Evolutionary conservation across 2,113 vertebrate genomes (phyloP).

Genomic region (Chauna torquata): DNA sequence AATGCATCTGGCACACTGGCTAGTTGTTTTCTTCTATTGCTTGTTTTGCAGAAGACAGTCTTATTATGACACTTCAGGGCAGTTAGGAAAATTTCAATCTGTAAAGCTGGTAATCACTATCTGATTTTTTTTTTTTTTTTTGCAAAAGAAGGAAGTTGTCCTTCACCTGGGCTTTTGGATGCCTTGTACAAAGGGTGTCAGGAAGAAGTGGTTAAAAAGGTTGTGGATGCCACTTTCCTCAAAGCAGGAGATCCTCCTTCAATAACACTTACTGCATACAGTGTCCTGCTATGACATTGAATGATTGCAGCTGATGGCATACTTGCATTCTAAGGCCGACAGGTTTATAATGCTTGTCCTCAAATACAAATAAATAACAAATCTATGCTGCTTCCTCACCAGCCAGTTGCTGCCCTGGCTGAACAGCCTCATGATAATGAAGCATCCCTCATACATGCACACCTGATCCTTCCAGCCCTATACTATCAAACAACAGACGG

Average conservation of each 20-base stretch:
- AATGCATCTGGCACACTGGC: background rate
- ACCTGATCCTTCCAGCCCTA: background rate
- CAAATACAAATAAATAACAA: background rate
- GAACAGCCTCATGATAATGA: background rate
- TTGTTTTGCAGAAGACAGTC: background rate
- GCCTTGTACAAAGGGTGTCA: background rate
- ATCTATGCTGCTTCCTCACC: background rate
- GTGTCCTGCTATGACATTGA: background rate
- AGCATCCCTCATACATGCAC: background rate
- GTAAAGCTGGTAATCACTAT: background rate
- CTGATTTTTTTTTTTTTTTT: background rate
- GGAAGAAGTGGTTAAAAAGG: background rate
- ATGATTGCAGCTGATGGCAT: background rate
- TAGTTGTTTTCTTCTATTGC: background rate
- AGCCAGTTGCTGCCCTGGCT: background rate
- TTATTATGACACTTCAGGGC: background rate
- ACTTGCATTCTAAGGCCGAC: accelerated
- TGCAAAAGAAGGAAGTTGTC: background rate
- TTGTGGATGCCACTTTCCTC: background rate
- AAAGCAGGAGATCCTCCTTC: background rate
- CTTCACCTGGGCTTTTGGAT: background rate
- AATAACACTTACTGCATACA: background rate
- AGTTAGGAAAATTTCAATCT: background rate
- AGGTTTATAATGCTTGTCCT: background rate
- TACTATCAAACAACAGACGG: background rate